These are phyloP conservation scores for Orientallactaga sibirica DNA, from an alignment of 2,797 vertebrate species.

Conservation along the genomic window DNA sequence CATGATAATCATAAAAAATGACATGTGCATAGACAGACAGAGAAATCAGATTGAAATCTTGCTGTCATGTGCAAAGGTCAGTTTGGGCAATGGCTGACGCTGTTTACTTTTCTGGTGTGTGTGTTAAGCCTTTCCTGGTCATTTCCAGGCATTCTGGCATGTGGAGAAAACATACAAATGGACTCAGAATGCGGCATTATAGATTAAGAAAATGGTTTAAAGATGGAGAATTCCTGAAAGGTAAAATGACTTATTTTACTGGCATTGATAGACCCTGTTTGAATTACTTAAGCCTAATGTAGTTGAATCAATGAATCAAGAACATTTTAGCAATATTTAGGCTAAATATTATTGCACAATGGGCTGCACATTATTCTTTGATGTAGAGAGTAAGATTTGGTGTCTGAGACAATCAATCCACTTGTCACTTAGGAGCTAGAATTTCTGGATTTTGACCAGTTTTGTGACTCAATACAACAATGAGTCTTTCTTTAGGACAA, in stretches of 20 bases:
- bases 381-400: background rate
- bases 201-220: conserved; percentile 39
- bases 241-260: background rate
- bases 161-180: background rate
- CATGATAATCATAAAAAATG: background rate
- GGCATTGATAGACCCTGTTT: background rate
- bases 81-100: background rate
- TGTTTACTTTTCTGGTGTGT: background rate
- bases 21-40: background rate
- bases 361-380: background rate
- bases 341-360: conserved; percentile 2
- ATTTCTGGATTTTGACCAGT: conserved; percentile 39
- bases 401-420: background rate
- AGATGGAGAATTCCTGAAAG: conserved; percentile 39
- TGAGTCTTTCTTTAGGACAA: background rate
- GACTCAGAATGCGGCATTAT: conserved; percentile 5
- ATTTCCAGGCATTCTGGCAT: conserved; percentile 25
- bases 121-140: background rate
- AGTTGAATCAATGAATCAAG: conserved; percentile 7
- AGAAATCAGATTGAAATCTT: conserved; percentile 17
- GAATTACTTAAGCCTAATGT: conserved; percentile 9
- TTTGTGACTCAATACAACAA: background rate
- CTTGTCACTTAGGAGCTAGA: background rate
- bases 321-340: background rate
- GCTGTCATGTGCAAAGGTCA: background rate